Conservation (phyloP, 2,113 vertebrate species). For the Phylloscopus trochiloides region DNA sequence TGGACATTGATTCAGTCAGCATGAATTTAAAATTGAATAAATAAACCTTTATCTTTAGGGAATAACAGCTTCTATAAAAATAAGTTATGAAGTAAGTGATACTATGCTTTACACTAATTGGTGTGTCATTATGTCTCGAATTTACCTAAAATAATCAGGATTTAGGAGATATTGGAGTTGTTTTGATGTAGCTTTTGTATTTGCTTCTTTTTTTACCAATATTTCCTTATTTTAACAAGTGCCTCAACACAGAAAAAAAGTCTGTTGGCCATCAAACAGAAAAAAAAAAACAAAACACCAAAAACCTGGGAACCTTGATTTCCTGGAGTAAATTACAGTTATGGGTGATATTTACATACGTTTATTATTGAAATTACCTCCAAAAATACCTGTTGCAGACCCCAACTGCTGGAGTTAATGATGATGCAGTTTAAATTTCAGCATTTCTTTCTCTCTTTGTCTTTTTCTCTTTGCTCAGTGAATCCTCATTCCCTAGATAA, state of each 20-base stretch:
- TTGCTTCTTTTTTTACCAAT: neutral
- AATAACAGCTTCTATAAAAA: neutral
- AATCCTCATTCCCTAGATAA: neutral
- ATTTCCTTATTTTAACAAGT: neutral
- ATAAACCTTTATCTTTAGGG: neutral
- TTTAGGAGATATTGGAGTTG: neutral
- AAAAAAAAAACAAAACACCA: neutral
- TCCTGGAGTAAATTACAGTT: neutral
- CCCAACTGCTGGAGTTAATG: neutral
- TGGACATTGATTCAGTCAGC: neutral
- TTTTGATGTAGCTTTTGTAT: neutral
- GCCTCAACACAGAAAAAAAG: neutral
- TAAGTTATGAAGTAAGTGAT: neutral
- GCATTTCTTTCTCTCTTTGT: neutral
- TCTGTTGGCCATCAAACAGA: neutral
- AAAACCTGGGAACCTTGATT: neutral
- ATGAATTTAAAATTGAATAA: neutral
- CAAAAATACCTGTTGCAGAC: neutral
- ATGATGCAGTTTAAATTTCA: neutral
- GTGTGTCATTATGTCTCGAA: neutral
- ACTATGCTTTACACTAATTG: neutral
- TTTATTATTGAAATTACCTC: neutral
- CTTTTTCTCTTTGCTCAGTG: neutral
- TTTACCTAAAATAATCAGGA: neutral
- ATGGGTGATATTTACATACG: neutral